Percentiles rank a stretch among this genome's conserved stretches.
phyloP scores from a whole-genome alignment of 2,113 vertebrate genomes.

The Prochilodus magdalenae region DNA sequence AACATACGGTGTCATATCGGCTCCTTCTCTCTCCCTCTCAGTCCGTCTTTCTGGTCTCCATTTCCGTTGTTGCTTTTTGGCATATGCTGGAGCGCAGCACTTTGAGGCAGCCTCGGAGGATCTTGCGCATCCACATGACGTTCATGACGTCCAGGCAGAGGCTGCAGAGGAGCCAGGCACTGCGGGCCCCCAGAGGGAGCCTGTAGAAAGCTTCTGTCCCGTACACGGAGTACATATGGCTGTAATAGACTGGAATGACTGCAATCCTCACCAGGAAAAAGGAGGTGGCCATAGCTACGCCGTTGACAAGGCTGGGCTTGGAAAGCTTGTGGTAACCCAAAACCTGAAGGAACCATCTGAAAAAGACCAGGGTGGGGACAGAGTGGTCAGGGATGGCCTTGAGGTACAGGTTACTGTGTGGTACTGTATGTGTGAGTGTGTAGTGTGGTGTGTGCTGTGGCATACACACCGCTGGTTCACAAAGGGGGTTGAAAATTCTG shows the following conservation, averaged over 20 bases:
- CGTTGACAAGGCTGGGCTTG: conserved; percentile 83
- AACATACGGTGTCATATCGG: background rate
- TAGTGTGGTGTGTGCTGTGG: background rate
- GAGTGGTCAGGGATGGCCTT: background rate
- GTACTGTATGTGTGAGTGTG: background rate
- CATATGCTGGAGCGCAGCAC: conserved; percentile 77
- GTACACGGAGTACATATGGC: conserved; percentile 71
- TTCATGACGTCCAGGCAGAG: conserved; percentile 86
- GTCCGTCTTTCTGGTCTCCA: conserved; percentile 30
- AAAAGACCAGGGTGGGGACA: conserved; percentile 48
- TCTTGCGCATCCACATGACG: conserved; percentile 89
- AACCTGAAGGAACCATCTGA: conserved; percentile 88
- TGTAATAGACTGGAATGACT: conserved; percentile 82
- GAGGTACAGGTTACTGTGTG: background rate
- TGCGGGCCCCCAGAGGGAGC: conserved; percentile 75
- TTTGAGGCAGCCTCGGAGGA: conserved; percentile 84
- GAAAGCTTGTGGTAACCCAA: conserved; percentile 84
- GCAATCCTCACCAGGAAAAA: conserved; percentile 86
- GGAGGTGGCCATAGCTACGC: conserved; percentile 82
- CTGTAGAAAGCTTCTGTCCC: conserved; percentile 81
- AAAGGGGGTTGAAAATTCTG: conserved; percentile 71
- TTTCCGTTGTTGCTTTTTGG: conserved; percentile 28
- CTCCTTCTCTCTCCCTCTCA: conserved; percentile 7
- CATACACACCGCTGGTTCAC: conserved; percentile 69
- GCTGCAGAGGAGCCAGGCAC: conserved; percentile 79